Conservation (phyloP, 2,888 invertebrate species). For the Leptopilina syphax region DNA sequence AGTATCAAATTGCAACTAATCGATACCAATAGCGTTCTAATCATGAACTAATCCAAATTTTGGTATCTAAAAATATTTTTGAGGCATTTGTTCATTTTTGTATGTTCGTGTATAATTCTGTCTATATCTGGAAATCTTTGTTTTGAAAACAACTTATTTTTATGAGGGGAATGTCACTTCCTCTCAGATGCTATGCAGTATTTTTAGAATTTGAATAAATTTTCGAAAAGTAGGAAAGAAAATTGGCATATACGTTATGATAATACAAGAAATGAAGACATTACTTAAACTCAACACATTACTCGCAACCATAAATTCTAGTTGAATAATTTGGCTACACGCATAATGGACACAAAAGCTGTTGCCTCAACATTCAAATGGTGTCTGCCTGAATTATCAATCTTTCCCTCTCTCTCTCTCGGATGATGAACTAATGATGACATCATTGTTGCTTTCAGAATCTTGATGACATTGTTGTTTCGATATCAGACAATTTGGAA, state of each 20-base stretch:
- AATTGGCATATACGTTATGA: slow-evolving; percentile 23
- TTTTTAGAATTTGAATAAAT: no score
- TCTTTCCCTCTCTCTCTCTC: slow-evolving; percentile 1
- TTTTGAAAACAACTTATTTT: no score
- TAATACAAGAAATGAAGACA: slow-evolving; percentile 29
- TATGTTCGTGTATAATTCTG: no score
- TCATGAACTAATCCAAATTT: no score
- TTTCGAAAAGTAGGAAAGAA: neutral
- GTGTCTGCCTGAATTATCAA: slow-evolving; percentile 11
- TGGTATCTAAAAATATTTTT: no score
- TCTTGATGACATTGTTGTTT: no score
- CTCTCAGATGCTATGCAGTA: no score
- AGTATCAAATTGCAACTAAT: no score
- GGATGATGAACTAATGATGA: slow-evolving; percentile 34
- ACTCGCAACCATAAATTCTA: slow-evolving; percentile 27
- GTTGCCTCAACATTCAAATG: slow-evolving; percentile 29
- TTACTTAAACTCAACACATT: slow-evolving; percentile 1
- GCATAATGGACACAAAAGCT: slow-evolving; percentile 24
- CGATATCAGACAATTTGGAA: neutral
- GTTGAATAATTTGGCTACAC: slow-evolving; percentile 40
- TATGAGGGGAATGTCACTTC: no score
- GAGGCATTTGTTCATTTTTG: no score
- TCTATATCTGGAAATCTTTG: no score
- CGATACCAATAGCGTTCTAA: no score
- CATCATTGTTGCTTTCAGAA: neutral